These are phyloP conservation scores for Otocyon megalotis DNA, from an alignment of 2,113 vertebrate species.

Conservation along the genomic window DNA sequence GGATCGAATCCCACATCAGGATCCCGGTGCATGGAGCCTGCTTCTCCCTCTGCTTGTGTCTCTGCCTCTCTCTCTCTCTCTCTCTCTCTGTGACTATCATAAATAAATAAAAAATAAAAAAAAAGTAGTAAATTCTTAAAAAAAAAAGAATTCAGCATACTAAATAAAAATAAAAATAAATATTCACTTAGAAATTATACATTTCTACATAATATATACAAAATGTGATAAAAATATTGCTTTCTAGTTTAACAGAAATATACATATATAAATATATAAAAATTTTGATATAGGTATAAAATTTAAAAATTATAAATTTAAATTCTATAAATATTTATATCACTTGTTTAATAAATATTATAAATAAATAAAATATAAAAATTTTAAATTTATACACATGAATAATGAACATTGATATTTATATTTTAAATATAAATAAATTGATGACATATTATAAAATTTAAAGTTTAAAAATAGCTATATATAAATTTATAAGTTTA, in stretches of 20 bases:
- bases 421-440: not conserved
- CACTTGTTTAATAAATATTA: not conserved
- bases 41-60: too few relatives aligned
- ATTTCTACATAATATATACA: not conserved
- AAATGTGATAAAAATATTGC: not conserved
- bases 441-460: not conserved
- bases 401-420: not conserved
- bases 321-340: not conserved
- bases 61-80: too few relatives aligned
- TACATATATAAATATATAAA: not conserved
- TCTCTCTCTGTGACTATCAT: too few relatives aligned
- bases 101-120: too few relatives aligned
- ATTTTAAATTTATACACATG: not conserved
- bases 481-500: not conserved
- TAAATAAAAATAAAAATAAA: not conserved
- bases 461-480: not conserved
- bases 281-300: not conserved
- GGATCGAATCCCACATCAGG: too few relatives aligned
- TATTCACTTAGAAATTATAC: not conserved
- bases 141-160: not conserved
- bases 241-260: not conserved
- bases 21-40: too few relatives aligned
- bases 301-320: not conserved
- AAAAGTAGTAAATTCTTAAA: too few relatives aligned
- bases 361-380: not conserved